Base-by-base conservation (phyloP, 2,888 invertebrate species). In the Paralinhomoeus sp. region DNA sequence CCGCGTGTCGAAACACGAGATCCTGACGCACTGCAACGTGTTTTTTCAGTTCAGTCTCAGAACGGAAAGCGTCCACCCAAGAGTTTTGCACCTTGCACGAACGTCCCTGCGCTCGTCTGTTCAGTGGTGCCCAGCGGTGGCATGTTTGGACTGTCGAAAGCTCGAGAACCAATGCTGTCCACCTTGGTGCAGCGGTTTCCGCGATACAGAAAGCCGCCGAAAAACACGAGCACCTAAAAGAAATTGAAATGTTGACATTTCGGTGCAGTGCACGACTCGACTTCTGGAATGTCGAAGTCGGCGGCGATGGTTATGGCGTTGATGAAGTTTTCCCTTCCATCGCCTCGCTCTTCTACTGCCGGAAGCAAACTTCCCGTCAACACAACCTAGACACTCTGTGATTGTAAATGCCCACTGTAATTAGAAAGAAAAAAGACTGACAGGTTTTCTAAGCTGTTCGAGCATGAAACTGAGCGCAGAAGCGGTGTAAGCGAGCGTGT, bases 401-500 rank as follows among this genome's bases (percentile, higher is more conserved):
- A 35, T 33, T 17, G 17, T 21, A 21, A 21, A 41, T 15, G 17
- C 17, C 43, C 15, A 23, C n/a, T 20, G 23, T 21, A 37, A 41
- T 43, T 22, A 5, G 18, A 20, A 5, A 22, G 18, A 40, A 5
- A 18, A 41, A 5, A 18, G 15, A 42, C 17, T 76, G 13, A 89
- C 76, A 9, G 80, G 75, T 65, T 89, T 89, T 9, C 81, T 80
- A 1, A 89, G 73, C 55, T 83, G 78, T 62, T 89, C 83, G 54
- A 87, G 71, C 81, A 89, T 87, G 61, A 85, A 89, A 0, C 87
- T 87, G 1, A 91, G 66, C 0, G 85, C 87, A 0, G 87, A 84
- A 0, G 89, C 82, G 0, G 89, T 85, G 62, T 85, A 91, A 2
- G 82, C 76, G 53, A 91, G 69, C 0, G 89, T 91, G 60, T 91